These are phyloP conservation scores for Mesocentrotus franciscanus DNA, from an alignment of 53 echinoderm and acorn worm species.

Conservation along the genomic window DNA sequence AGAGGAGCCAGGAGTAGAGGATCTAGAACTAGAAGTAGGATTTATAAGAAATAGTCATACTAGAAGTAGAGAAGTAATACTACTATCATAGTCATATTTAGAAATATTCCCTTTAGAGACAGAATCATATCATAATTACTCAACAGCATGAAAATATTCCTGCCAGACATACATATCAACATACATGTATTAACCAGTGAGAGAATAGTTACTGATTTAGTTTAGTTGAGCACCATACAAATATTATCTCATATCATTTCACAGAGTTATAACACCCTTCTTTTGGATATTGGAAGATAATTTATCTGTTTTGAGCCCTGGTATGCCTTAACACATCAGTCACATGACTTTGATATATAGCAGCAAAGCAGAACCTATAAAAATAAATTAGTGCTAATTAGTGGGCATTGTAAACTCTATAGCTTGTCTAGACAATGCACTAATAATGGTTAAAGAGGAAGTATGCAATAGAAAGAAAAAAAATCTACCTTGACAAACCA, in stretches of 20 bases:
- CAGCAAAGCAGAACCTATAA: neutral
- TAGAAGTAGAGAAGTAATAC: neutral
- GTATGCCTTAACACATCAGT: neutral
- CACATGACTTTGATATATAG: neutral
- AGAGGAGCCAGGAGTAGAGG: neutral
- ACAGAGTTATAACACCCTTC: neutral
- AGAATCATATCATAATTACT: no score
- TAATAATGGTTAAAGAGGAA: neutral
- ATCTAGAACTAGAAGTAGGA: neutral
- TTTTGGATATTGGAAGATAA: neutral
- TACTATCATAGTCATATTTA: neutral
- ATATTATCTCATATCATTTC: neutral
- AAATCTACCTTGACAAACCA: neutral
- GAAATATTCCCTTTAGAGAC: neutral
- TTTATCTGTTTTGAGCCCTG: neutral
- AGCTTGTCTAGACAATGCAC: neutral
- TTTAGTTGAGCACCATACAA: neutral
- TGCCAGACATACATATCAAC: no score
- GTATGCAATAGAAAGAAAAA: neutral
- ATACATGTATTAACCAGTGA: no score
- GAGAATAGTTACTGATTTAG: neutral
- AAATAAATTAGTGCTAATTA: conserved; percentile 8
- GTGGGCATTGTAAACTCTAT: neutral
- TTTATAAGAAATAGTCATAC: neutral
- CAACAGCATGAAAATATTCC: no score